Evolutionary conservation across 2,113 vertebrate genomes (phyloP), one percentile per base, ranked within the genome.

Genomic region (Leucosticte australis): DNA sequence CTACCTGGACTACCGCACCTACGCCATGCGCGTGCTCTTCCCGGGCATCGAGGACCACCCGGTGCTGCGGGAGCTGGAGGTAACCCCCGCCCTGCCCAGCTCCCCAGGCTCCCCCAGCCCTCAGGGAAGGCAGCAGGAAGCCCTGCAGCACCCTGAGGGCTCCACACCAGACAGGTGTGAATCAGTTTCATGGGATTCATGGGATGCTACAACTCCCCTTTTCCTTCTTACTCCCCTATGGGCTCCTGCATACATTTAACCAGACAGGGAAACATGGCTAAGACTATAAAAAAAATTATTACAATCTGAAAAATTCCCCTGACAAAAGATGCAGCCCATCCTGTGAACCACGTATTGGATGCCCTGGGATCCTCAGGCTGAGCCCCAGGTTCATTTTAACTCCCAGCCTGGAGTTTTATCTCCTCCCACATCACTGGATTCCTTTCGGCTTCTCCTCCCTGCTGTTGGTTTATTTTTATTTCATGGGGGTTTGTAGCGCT

Each of bases 11-110:
- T 99, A 99, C 60, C 98, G 99, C 62, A 99, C 99, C 1, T 99
- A 99, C 5, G 99, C 99, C 74, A 99, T 99, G 99, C 94, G 99
- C 42, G 99, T 99, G n/a, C 98, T 99, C 1, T 99, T 99, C 97
- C 99, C 99, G 0, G 99, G 99, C 90, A 99, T 99, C 4, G 99
- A 99, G 96, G 99, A 99, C 95, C 99, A 99, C 82, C 99, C 99
- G 0, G 99, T 99, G 22, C 98, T 99, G 82, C 95, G 99, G 95
- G 99, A 99, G 92, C 98, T 99, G 92, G 99, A 99, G 99, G 99
- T 99, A 97, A 21, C 46, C 2, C 49, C 13, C 39, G 9, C 60
- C 7, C 46, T 62, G 69, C 31, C 37, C 9, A 0, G 44, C 83
- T 27, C 64, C 35, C 31, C 20, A 0, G 0, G 10, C 4, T 27